Base-by-base conservation (phyloP, 1,140 invertebrate species). In the Euwallacea fornicatus region DNA sequence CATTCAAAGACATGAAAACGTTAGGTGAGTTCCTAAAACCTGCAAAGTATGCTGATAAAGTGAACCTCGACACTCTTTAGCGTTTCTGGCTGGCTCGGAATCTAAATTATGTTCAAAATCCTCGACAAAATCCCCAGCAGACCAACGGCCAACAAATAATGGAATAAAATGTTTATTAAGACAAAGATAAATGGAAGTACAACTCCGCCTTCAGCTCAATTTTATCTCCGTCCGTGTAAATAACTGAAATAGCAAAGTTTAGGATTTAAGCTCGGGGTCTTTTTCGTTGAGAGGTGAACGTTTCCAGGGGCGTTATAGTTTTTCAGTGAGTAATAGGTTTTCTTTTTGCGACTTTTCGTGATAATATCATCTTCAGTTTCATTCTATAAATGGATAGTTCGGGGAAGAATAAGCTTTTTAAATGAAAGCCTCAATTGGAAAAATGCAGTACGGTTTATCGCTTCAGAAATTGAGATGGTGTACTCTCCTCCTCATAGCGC, bases 1-100 rank as follows among this genome's bases (percentile, higher is more conserved):
- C 84, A 98, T 98, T 78, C 94, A 97, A 81, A 88, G 92, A 71
- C 94, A 98, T 81, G 94, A 98, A 77, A 95, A 97, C 80, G 96
- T 98, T 82, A 97, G 95, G 95, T 97, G 82, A 83, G 82, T 68
- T 61, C 6, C 46, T 50, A 50, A 50, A 50, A 11, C 13, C 46
- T 50, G 46, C 46, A 50, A 10, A 50, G 13, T 13, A 50, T 10
- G 13, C 7, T 10, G 7, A 13, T 50, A 10, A 50, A 50, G 0
- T 6, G 13, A 6, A 59, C 42, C 11, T 10, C 2, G 42, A 44
- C n/a, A n/a, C n/a, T 66, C 21, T 64, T 50, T 4, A 50, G 13
- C 46, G 21, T 33, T 33, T 42, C 43, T 15, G 46, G 46, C 54
- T 50, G 46, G 2, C 13, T 11, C 9, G 2, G 13, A 50, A 6